These are phyloP conservation scores for Microctonus hyperodae DNA, from an alignment of 2,888 invertebrate genomes.

Conservation along the genomic window DNA sequence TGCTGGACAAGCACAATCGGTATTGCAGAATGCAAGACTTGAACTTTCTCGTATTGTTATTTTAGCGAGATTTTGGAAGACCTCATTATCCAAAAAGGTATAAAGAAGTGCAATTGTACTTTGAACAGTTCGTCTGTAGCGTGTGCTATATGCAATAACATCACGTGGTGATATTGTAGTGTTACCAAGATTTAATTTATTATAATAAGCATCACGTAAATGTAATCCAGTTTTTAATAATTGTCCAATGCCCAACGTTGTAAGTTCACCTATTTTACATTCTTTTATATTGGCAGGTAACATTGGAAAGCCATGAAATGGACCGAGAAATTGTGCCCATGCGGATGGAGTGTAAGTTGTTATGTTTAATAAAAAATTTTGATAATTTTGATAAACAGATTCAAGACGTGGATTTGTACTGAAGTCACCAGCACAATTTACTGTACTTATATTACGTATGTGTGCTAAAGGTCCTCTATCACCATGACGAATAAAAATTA, in stretches of 20 bases:
- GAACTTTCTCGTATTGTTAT: constrained; percentile 78
- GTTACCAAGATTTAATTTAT: constrained; percentile 62
- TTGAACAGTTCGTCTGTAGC: constrained; percentile 89
- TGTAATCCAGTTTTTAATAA: constrained; percentile 79
- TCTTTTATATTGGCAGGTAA: constrained; percentile 72
- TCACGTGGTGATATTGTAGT: constrained; percentile 66
- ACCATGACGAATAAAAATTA: constrained; percentile 85
- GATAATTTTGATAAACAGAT: constrained; percentile 51
- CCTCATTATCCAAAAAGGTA: constrained; percentile 73
- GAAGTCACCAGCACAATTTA: constrained; percentile 77
- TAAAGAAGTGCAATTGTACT: constrained; percentile 83
- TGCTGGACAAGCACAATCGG: constrained; percentile 82
- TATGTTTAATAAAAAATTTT: constrained; percentile 54
- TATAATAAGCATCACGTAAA: constrained; percentile 69
- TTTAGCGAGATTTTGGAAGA: constrained; percentile 66
- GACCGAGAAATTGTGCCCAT: constrained; percentile 79
- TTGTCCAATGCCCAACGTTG: constrained; percentile 83
- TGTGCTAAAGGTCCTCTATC: constrained; percentile 89
- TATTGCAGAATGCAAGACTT: constrained; percentile 84
- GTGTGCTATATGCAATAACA: constrained; percentile 78
- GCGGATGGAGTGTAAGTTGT: constrained; percentile 58
- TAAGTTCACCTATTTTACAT: constrained; percentile 87
- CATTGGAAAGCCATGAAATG: constrained; percentile 85
- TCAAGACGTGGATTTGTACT: constrained; percentile 48
- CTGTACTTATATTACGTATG: constrained; percentile 77